phyloP scores from a whole-genome alignment of 2,888 invertebrate genomes.

The Hyposoter didymator region DNA sequence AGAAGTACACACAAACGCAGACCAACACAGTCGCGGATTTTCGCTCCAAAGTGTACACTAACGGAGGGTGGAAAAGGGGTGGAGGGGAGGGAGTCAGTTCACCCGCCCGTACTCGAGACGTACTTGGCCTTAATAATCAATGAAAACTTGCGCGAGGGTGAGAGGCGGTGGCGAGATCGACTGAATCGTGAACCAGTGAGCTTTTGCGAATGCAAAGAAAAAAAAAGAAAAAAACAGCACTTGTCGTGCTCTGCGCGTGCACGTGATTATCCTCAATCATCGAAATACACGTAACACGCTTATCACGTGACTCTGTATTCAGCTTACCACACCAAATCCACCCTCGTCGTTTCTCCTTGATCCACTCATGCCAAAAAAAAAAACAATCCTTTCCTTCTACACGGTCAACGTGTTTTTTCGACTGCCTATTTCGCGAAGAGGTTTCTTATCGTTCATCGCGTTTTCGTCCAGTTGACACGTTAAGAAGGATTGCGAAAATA shows the following conservation, averaged over 20 bases:
- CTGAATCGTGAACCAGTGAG: constrained; percentile 5
- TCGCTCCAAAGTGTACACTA: constrained; percentile 27
- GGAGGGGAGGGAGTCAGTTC: constrained; percentile 17
- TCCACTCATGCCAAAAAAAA: background rate
- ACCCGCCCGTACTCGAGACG: constrained; percentile 55
- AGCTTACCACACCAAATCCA: background rate
- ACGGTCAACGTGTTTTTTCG: background rate
- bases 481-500: background rate
- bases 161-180: constrained; percentile 22
- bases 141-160: constrained; percentile 54
- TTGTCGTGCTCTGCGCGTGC: constrained; percentile 34
- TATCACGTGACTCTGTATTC: constrained; percentile 36
- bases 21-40: constrained; percentile 23
- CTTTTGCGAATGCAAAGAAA: constrained; percentile 2
- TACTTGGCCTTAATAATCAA: constrained; percentile 65
- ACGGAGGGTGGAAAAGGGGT: background rate
- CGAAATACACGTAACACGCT: constrained; percentile 25
- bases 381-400: background rate
- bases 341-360: background rate
- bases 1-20: constrained; percentile 11
- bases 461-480: background rate
- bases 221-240: constrained; percentile 35
- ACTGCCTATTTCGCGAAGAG: background rate
- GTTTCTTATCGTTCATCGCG: background rate
- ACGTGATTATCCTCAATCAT: constrained; percentile 54